phyloP scores from a whole-genome alignment of 2,888 invertebrate species.

The Eristalis arbustorum region DNA sequence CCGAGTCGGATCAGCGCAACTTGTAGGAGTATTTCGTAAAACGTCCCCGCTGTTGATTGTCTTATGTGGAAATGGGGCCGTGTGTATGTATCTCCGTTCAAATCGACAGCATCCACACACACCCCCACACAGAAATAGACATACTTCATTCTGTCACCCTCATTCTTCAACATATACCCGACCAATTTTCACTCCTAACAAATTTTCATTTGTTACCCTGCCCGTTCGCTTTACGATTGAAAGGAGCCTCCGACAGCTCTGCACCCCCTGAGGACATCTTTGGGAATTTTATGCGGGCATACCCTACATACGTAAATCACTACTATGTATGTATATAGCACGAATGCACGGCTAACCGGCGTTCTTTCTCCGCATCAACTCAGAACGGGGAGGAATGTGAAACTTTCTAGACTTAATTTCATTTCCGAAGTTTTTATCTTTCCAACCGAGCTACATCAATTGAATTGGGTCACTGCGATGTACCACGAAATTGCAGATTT shows the following conservation, averaged over 20 bases:
- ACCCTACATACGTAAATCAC: background rate
- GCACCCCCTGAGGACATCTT: constrained; percentile 21
- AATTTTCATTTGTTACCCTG: constrained; percentile 25
- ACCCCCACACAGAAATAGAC: background rate
- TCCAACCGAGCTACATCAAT: constrained; percentile 32
- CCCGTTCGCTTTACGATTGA: constrained; percentile 24
- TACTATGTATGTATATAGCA: background rate
- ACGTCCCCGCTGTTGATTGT: background rate
- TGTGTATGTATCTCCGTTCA: no score
- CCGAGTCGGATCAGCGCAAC: background rate
- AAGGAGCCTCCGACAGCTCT: constrained; percentile 13
- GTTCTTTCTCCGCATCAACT: background rate
- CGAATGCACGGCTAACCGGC: background rate
- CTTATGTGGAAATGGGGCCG: background rate
- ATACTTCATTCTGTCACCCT: background rate
- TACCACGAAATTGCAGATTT: constrained; percentile 29
- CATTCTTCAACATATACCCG: background rate
- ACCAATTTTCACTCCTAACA: constrained; percentile 19
- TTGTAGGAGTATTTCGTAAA: background rate
- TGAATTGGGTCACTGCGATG: constrained; percentile 52
- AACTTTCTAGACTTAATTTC: constrained; percentile 65
- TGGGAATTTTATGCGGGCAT: constrained; percentile 15
- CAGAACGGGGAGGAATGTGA: constrained; percentile 44
- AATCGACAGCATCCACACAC: background rate
- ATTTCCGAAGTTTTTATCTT: constrained; percentile 60